Percentiles rank a stretch among this genome's conserved stretches.
Conservation (phyloP, 2,797 vertebrate genomes). For the Sebastes oblongus region DNA sequence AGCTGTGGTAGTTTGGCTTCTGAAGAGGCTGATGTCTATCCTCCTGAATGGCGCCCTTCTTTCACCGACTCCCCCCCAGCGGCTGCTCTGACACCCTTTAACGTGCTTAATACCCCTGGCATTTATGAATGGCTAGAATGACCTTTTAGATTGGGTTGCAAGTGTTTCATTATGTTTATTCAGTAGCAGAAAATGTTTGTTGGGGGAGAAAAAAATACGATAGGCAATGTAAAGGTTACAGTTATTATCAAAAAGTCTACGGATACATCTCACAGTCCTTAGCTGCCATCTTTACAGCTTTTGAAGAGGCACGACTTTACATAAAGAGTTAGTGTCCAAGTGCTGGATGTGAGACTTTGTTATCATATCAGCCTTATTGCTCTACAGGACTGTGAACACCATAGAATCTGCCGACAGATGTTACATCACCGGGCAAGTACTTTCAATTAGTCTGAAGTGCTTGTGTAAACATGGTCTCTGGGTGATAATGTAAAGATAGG, state of each 20-base stretch:
- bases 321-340: neutral
- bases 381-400: neutral
- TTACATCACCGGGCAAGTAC: neutral
- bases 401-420: conserved; percentile 9
- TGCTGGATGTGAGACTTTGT: neutral
- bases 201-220: neutral
- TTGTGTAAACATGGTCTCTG: conserved; percentile 10
- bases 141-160: conserved; percentile 47
- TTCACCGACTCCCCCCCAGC: conserved; percentile 17
- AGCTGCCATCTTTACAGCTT: neutral
- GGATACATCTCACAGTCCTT: neutral
- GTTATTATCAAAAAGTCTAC: conserved; percentile 10
- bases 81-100: conserved; percentile 50
- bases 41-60: conserved; percentile 61
- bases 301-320: neutral
- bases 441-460: conserved; percentile 27
- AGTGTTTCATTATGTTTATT: conserved; percentile 61
- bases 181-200: conserved; percentile 35
- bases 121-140: conserved; percentile 46
- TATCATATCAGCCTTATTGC: neutral
- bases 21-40: conserved; percentile 48
- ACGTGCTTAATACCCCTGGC: conserved; percentile 52
- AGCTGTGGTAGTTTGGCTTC: conserved; percentile 59
- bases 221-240: conserved; percentile 49
- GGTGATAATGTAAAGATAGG: conserved; percentile 19